Percentiles rank a stretch among this genome's conserved stretches.
These are phyloP conservation scores for Gambelia wislizenii DNA, from an alignment of 2,797 vertebrate species.

Conservation along the genomic window DNA sequence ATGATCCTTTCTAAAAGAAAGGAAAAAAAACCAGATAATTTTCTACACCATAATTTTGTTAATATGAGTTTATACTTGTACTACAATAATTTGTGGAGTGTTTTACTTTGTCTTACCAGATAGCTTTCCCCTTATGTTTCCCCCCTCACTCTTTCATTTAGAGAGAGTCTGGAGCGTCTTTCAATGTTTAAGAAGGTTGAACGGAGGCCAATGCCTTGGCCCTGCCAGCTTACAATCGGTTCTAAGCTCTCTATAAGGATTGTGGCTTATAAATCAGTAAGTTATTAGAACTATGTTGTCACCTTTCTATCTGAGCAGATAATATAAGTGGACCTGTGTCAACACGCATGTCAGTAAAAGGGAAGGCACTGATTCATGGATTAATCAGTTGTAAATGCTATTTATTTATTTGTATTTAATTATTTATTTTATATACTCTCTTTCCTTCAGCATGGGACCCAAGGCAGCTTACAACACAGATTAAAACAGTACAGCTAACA, in stretches of 20 bases:
- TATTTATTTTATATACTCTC: too few species aligned
- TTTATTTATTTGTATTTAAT: too few species aligned
- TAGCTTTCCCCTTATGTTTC: constrained; percentile 27
- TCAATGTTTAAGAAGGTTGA: constrained; percentile 91
- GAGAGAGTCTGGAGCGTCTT: constrained; percentile 89
- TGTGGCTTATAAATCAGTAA: constrained; percentile 93
- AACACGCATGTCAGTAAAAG: background rate
- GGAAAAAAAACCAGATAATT: background rate
- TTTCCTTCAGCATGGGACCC: too few species aligned
- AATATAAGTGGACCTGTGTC: constrained; percentile 3
- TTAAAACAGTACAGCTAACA: too few species aligned
- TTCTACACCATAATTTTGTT: background rate
- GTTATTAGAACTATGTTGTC: constrained; percentile 59
- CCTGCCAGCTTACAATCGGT: constrained; percentile 93
- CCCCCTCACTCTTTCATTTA: constrained; percentile 66
- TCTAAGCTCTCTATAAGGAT: constrained; percentile 90
- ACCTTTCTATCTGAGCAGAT: constrained; percentile 13
- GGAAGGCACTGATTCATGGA: background rate
- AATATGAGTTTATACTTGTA: background rate
- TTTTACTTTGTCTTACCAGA: constrained; percentile 34
- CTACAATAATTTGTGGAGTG: constrained; percentile 11
- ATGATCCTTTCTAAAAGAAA: background rate
- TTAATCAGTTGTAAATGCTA: constrained; percentile 11
- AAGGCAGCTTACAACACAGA: too few species aligned
- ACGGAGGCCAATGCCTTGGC: constrained; percentile 86